Evolutionary conservation across 2,113 vertebrate genomes (phyloP).

Genomic region (Morone saxatilis): DNA sequence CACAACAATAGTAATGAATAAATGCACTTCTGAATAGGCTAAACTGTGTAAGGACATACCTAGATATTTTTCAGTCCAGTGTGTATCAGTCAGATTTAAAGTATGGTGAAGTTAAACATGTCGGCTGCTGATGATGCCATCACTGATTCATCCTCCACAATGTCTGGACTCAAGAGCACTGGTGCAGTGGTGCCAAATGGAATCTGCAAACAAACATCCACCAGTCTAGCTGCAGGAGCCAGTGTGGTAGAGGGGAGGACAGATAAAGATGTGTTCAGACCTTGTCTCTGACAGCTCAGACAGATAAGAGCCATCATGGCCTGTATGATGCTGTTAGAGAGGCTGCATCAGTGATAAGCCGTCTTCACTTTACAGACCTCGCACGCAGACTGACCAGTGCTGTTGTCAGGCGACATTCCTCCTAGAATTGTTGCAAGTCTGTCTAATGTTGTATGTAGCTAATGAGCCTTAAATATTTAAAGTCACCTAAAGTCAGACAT

Average conservation of each 20-base stretch:
- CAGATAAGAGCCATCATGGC: constrained; percentile 42
- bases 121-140: background rate
- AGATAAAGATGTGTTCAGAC: constrained; percentile 72
- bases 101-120: background rate
- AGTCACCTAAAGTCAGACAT: background rate
- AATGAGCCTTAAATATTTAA: background rate
- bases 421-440: background rate
- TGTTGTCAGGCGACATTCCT: constrained; percentile 14
- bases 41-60: too few relatives aligned
- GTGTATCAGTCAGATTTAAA: background rate
- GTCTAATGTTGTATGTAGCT: background rate
- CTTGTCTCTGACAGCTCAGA: constrained; percentile 58
- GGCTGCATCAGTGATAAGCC: constrained; percentile 43
- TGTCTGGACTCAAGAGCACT: constrained; percentile 33
- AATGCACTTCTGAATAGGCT: too few relatives aligned
- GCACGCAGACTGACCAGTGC: background rate
- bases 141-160: constrained; percentile 8
- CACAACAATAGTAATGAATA: too few relatives aligned
- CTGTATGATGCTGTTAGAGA: constrained; percentile 41
- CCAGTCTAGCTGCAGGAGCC: constrained; percentile 46
- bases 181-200: background rate
- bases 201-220: constrained; percentile 30
- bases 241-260: constrained; percentile 22
- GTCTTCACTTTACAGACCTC: constrained; percentile 16
- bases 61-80: background rate